Percentiles rank a stretch among this genome's conserved stretches.
Conservation (phyloP, 2,888 invertebrate genomes). For the Uropetala carovei region DNA sequence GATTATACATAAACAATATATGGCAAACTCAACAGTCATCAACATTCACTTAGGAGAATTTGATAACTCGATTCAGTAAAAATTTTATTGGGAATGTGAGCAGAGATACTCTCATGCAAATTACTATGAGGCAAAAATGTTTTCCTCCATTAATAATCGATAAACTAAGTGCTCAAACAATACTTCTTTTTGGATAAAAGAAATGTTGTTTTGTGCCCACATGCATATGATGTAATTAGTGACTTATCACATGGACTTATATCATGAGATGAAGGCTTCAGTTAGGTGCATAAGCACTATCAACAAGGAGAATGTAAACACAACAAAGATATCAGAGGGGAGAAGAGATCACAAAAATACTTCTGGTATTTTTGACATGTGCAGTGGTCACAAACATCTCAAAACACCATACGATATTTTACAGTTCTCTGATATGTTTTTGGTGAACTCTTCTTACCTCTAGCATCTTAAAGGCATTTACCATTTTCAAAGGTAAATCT, state of each 20-base stretch:
- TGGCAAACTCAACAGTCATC: conserved; percentile 22
- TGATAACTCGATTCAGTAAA: background rate
- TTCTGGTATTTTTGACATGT: background rate
- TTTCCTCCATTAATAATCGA: background rate
- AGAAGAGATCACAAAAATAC: conserved; percentile 46
- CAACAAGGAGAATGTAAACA: conserved; percentile 35
- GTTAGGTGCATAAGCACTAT: conserved; percentile 26
- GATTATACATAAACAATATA: conserved; percentile 31
- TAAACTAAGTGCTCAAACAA: conserved; percentile 20
- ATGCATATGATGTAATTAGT: conserved; percentile 47
- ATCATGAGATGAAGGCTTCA: conserved; percentile 54
- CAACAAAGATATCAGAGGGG: conserved; percentile 27
- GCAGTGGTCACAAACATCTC: conserved; percentile 21
- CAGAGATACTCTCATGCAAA: conserved; percentile 10
- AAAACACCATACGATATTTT: conserved; percentile 26
- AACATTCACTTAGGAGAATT: background rate
- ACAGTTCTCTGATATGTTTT: conserved; percentile 41
- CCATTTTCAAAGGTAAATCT: conserved; percentile 55
- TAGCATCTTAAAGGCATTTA: background rate
- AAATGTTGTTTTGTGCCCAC: conserved; percentile 54
- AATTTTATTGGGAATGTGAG: conserved; percentile 43
- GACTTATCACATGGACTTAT: conserved; percentile 50
- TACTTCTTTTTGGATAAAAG: conserved; percentile 21
- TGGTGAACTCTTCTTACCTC: conserved; percentile 45
- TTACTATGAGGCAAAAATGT: conserved; percentile 26